Base-by-base conservation (phyloP, 2,888 invertebrate genomes). In the Synergus itoensis region DNA sequence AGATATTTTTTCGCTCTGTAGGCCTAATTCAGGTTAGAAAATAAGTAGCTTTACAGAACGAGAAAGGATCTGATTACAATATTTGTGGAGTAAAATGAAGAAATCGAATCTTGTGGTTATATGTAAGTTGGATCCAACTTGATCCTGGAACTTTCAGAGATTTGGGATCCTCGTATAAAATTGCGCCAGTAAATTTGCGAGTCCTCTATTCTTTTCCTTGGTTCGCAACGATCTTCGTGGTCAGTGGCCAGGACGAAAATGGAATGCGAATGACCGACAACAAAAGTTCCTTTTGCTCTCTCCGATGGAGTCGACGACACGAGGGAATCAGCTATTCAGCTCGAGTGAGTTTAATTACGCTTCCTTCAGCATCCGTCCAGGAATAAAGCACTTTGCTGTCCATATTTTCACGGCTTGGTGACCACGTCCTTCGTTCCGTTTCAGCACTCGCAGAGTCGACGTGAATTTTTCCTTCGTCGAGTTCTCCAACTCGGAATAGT, bases 401-500 rank as follows among this genome's bases (percentile, higher is more conserved):
- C 84, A 86, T 87, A 87, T 88, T 89, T 89, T 88, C 89, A 89
- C 87, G 89, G 87, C 81, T 87, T 88, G 87, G 79, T 87, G 86
- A 84, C 81, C 86, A 83, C 86, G 88, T 88, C 86, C 87, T 86
- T 85, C 85, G 86, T 85, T 85, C 83, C 86, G 84, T 87, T 86
- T 84, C 87, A 79, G 79, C 79, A 81, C 80, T 79, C 77, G 76
- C 53, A 28, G 67, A 77, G 63, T 53, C 62, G 60, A 53, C 57
- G 75, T 16, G 57, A 65, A 80, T 73, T 80, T 80, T 79, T 78
- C 75, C 64, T 64, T 45, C 73, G 75, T 40, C n/a, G 12, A 63
- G 43, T 28, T 64, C 28, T 76, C 60, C 43, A 75, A 21, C 60
- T 60, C 21, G 12, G 1, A 11, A 21, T 45, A 11, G 45, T 45